Conservation (phyloP, 2,797 vertebrate species). For the Danio jaintianensis region DNA sequence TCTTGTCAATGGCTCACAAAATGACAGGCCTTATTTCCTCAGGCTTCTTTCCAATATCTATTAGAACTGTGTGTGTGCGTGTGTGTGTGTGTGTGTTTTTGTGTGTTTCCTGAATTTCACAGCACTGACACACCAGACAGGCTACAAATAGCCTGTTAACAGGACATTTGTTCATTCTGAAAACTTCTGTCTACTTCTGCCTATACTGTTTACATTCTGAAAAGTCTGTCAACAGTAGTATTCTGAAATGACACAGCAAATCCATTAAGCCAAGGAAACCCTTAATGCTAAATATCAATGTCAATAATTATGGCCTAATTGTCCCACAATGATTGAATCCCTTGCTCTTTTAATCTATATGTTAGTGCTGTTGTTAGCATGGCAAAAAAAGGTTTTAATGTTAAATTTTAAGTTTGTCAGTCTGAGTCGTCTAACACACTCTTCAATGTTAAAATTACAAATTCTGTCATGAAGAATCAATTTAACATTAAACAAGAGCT, state of each 20-base stretch:
- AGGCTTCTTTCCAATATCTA: constrained; percentile 30
- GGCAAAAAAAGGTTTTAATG: no score
- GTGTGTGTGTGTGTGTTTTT: background rate
- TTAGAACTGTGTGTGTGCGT: constrained; percentile 42
- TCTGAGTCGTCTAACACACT: no score
- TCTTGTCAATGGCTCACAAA: constrained; percentile 52
- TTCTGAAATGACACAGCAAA: background rate
- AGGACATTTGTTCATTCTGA: constrained; percentile 25
- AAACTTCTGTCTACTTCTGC: no score
- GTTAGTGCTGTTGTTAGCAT: no score
- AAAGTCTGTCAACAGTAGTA: background rate
- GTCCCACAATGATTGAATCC: no score
- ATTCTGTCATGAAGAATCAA: no score
- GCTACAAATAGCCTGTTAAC: constrained; percentile 24
- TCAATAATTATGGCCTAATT: no score
- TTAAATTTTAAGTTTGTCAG: no score
- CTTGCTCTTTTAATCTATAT: no score
- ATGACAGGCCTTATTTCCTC: constrained; percentile 43
- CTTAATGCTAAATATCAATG: background rate
- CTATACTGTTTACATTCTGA: no score
- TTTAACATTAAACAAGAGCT: no score
- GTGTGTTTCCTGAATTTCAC: constrained; percentile 38
- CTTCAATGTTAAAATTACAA: no score
- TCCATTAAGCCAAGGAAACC: background rate
- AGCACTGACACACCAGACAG: constrained; percentile 19